phyloP scores from a whole-genome alignment of 2,113 vertebrate genomes.

The Periophthalmus modestus region DNA sequence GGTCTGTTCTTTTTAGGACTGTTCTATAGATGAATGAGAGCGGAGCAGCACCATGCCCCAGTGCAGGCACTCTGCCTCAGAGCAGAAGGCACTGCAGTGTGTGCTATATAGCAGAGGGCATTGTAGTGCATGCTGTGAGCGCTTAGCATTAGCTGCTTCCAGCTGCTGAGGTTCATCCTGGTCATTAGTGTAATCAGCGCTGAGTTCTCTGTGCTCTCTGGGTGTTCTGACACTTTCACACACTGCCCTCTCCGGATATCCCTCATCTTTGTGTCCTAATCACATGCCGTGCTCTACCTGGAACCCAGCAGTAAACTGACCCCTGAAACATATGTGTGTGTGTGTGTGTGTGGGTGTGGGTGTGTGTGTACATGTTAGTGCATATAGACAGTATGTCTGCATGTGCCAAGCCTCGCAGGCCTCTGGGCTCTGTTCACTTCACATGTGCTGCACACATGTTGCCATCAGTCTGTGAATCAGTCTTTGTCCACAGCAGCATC shows the following conservation, averaged over 20 bases:
- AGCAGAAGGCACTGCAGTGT: slow-evolving; percentile 17
- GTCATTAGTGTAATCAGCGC: slow-evolving; percentile 73
- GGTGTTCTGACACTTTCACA: slow-evolving; percentile 73
- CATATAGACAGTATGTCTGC: slow-evolving; percentile 43
- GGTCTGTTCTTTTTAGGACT: slow-evolving; percentile 44
- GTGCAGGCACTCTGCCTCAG: slow-evolving; percentile 14
- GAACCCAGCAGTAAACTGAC: slow-evolving; percentile 32
- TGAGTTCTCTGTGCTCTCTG: slow-evolving; percentile 58
- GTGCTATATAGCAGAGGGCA: slow-evolving; percentile 5
- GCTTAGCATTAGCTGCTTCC: slow-evolving; percentile 50
- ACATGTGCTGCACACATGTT: slow-evolving; percentile 79
- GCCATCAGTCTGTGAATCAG: slow-evolving; percentile 60
- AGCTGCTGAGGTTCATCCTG: slow-evolving; percentile 71
- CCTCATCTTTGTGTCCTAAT: slow-evolving; percentile 50
- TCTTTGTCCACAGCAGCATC: slow-evolving; percentile 71
- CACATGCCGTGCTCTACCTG: slow-evolving; percentile 37
- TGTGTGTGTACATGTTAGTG: slow-evolving; percentile 33
- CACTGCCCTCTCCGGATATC: slow-evolving; percentile 55
- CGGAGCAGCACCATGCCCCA: slow-evolving; percentile 22
- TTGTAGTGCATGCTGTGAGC: slow-evolving; percentile 11
- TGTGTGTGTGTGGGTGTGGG: neutral
- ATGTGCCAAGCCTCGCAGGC: slow-evolving; percentile 57
- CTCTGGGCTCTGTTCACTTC: slow-evolving; percentile 50
- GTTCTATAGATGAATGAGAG: slow-evolving; percentile 42
- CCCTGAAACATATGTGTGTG: slow-evolving; percentile 37